phyloP scores from a whole-genome alignment of 2,113 vertebrate species.

The Craseonycteris thonglongyai region DNA sequence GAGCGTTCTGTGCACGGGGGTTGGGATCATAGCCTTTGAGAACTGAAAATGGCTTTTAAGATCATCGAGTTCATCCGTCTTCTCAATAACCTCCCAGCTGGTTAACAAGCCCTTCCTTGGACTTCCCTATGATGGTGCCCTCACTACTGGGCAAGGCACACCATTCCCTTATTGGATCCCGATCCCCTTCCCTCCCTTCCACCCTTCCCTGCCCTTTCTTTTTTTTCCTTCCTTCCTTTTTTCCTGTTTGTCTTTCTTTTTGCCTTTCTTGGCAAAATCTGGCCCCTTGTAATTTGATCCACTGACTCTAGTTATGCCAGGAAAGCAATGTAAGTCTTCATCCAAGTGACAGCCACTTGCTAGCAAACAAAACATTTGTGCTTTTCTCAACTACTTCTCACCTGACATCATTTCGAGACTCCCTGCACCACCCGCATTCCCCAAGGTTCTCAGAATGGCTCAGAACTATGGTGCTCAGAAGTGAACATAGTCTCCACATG shows the following conservation, averaged over 20 bases:
- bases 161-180: neutral
- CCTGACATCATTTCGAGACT: neutral
- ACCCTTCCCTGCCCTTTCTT: neutral
- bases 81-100: neutral
- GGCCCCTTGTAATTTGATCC: neutral
- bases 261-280: neutral
- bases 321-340: neutral
- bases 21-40: neutral
- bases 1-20: neutral
- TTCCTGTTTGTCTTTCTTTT: neutral
- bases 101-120: neutral
- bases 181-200: too few species aligned
- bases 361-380: neutral
- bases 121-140: neutral
- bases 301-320: neutral
- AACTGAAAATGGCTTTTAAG: neutral
- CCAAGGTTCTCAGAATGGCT: neutral
- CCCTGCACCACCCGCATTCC: neutral
- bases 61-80: neutral
- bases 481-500: neutral
- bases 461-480: neutral
- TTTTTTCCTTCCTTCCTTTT: neutral
- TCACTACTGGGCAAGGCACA: neutral
- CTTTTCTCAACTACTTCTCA: neutral
- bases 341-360: neutral